Evolutionary conservation across 2,113 vertebrate genomes (phyloP), one percentile per base, ranked within the genome.

Genomic region (Paedocypris sp.): DNA sequence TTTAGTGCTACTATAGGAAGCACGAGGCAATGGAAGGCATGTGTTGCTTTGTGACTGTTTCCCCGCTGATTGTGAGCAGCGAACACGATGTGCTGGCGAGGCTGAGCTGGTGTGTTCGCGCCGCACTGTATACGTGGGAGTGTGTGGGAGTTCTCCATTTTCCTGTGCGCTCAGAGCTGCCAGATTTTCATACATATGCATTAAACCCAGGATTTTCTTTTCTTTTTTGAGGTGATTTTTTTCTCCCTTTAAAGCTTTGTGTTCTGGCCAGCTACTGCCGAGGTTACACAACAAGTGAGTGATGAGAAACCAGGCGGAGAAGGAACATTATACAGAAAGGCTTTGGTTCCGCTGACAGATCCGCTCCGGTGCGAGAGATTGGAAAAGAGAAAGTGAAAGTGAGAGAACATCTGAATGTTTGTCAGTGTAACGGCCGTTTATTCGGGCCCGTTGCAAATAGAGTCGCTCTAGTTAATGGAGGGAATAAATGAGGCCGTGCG

Each of bases 81-180:
- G 64, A 66, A 72, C 68, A 70, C 69, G 65, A 50, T 65, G 69
- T 73, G 71, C 65, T 71, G 72, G 48, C 60, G 47, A 53, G 57
- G 71, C n/a, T n/a, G n/a, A n/a, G n/a, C n/a, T n/a, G 72, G 74
- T 75, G 77, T 70, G 73, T 74, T 74, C 67, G 66, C 63, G 65
- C 59, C 56, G 63, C 52, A 36, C 49, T 58, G 51, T 50, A 25
- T 59, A 65, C 66, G 81, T 80, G 79, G 77, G 78, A 41, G 80
- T 80, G 75, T 79, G 76, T 83, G 77, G 80, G 82, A 74, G 79
- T 80, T 82, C 75, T 80, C 68, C 79, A 16, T 76, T 62, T 61
- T 59, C 57, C 71, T 74, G 57, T 70, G 46, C n/a, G n/a, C 73
- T 75, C 59, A 75, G 77, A 73, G 77, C 70, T 77, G 74, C 74